A percentile compares a stretch with the other conserved stretches of the same genome.
Conservation (phyloP, 2,888 invertebrate genomes). For the Lasioglossum malachurum region DNA sequence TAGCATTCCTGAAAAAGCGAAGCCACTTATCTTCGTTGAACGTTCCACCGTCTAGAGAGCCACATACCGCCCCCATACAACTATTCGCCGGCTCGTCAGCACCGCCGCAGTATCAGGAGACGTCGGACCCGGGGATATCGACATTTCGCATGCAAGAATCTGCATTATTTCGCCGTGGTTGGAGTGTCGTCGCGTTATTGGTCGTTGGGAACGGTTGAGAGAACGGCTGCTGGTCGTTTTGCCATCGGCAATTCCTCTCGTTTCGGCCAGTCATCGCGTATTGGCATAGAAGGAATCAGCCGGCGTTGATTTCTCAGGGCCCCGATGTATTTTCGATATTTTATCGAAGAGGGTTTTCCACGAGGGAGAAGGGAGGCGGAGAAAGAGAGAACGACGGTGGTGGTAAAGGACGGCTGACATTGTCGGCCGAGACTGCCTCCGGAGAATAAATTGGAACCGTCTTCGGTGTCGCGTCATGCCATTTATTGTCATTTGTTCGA, state of each 20-base stretch:
- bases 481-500: conserved; percentile 82
- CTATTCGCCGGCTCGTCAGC: background rate
- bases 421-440: conserved; percentile 52
- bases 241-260: conserved; percentile 3
- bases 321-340: conserved; percentile 76
- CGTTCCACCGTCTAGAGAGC: background rate
- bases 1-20: background rate
- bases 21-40: background rate
- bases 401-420: conserved; percentile 59
- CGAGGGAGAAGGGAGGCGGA: background rate
- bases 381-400: background rate
- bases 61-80: background rate
- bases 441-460: conserved; percentile 82
- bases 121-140: background rate
- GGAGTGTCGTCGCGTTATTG: background rate
- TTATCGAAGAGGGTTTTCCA: conserved; percentile 57
- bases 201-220: background rate
- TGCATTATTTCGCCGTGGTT: background rate
- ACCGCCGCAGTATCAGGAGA: background rate
- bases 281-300: conserved; percentile 37
- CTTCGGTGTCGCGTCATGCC: conserved; percentile 77
- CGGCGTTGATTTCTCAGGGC: conserved; percentile 58
- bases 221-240: background rate
- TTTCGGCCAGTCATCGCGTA: conserved; percentile 18
- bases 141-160: conserved; percentile 9